These are phyloP conservation scores for Apotomis betuletana DNA, from an alignment of 2,888 invertebrate species.

Conservation along the genomic window DNA sequence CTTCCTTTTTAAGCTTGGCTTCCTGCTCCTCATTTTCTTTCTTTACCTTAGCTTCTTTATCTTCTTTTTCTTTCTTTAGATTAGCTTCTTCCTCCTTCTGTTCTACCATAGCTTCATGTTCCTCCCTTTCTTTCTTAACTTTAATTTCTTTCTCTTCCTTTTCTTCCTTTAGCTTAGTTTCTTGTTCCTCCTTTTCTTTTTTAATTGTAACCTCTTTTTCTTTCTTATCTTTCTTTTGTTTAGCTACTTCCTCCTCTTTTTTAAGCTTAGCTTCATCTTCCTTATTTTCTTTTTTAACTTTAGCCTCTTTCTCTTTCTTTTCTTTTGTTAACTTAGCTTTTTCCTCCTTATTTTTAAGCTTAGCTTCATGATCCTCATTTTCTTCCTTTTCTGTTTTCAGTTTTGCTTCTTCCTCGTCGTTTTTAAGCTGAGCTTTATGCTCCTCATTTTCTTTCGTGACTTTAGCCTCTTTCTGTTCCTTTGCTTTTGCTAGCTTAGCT, in stretches of 20 bases:
- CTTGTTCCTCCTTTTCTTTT: constrained; percentile 38
- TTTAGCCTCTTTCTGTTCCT: constrained; percentile 41
- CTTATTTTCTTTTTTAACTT: constrained; percentile 44
- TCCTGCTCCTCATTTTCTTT: no score
- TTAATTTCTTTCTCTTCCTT: constrained; percentile 42
- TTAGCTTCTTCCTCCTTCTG: neutral
- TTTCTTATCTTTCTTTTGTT: constrained; percentile 6
- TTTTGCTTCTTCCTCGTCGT: neutral
- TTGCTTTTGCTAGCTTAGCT: constrained; percentile 26
- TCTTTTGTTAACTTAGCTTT: neutral
- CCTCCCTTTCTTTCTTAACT: constrained; percentile 43
- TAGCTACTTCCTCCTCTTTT: neutral
- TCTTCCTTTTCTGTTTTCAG: constrained; percentile 22
- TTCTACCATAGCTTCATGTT: constrained; percentile 14
- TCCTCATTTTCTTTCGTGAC: constrained; percentile 38
- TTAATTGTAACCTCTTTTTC: constrained; percentile 43
- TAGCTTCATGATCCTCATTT: constrained; percentile 27
- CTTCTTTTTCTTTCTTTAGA: constrained; percentile 35
- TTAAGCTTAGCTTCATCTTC: neutral
- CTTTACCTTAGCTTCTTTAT: no score
- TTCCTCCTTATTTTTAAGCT: constrained; percentile 36
- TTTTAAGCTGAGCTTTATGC: constrained; percentile 7
- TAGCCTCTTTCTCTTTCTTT: constrained; percentile 40
- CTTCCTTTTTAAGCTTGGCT: neutral
- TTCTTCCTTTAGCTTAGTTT: constrained; percentile 43